Percentiles rank a stretch among this genome's conserved stretches.
These are phyloP conservation scores for Stratiolaelaps scimitus DNA, from an alignment of 1,140 invertebrate genomes.

Conservation along the genomic window DNA sequence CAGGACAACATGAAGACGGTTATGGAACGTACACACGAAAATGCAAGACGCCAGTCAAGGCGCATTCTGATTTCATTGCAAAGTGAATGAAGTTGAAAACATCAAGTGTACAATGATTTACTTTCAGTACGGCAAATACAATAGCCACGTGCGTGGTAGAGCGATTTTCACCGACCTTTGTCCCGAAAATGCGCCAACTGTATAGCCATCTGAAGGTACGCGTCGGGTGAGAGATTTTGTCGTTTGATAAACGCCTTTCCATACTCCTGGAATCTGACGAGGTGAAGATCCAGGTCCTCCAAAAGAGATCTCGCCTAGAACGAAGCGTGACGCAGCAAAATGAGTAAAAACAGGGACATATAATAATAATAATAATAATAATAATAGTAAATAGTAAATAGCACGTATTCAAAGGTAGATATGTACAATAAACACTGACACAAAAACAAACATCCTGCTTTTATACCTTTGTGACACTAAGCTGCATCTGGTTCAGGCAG, in stretches of 20 bases:
- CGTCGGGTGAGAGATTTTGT: conserved; percentile 79
- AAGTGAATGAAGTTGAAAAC: too few species aligned
- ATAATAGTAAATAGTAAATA: too few species aligned
- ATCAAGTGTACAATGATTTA: too few species aligned
- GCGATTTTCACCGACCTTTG: not conserved
- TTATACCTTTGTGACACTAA: conserved; percentile 15
- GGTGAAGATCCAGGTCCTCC: conserved; percentile 70
- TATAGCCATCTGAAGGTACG: conserved; percentile 86
- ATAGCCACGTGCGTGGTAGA: not conserved
- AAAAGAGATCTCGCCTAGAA: conserved; percentile 45
- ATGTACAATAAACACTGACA: not conserved
- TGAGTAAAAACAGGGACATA: not conserved
- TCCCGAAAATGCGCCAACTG: conserved; percentile 69
- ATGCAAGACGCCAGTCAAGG: too few species aligned
- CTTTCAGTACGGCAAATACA: not conserved
- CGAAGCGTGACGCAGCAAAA: not conserved
- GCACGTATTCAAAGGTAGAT: too few species aligned
- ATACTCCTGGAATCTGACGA: conserved; percentile 66
- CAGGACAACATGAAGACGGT: too few species aligned
- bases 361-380: too few species aligned
- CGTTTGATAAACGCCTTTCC: conserved; percentile 94
- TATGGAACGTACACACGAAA: too few species aligned
- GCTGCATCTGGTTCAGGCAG: conserved; percentile 17
- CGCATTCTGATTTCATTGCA: too few species aligned
- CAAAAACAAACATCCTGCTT: not conserved